Evolutionary conservation across 2,888 invertebrate genomes (phyloP), one percentile per base, ranked within the genome.

Genomic region (Megastigmus dorsalis): DNA sequence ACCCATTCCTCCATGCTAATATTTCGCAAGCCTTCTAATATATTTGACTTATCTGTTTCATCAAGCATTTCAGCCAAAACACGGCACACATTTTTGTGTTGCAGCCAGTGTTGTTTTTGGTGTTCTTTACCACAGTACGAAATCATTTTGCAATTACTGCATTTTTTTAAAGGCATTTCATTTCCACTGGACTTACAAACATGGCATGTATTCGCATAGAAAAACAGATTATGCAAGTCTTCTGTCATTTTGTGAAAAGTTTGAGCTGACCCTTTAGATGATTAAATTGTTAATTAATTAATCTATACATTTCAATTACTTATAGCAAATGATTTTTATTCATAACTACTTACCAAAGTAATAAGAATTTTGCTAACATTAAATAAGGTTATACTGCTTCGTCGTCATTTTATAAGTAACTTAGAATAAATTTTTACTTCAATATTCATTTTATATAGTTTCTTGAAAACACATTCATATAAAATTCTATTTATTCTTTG

Each of bases 191-290:
- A 79, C 75, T 86, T 86, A 75, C 88, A 88, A 48, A 88, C 83
- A 48, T 87, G 87, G 77, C 88, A 88, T 10, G 80, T 82, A 63
- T 86, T 87, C 13, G 86, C 77, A 59, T 88, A 87, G 69, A 84
- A 88, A 74, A 82, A 84, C 38, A 77, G 72, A 75, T 85, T 83
- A 50, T 83, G 78, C 10, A 77, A 60, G 7, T 79, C 77, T 41
- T 79, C 75, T 74, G 75, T 79, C 80, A 80, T 80, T 48, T 74
- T 78, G 23, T 70, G 20, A 55, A 41, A 66, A 60, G 57, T 48
- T 54, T 28, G 28, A 75, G 62, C 63, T 10, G 43, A 5, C 1
- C 15, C 50, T 59, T 36, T 18, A 4, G 10, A 54, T 3, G 26
- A 20, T 26, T 6, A 15, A 59, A 55, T 38, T 48, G 2, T 18